These are phyloP conservation scores for Resseliella maxima DNA, from an alignment of 2,888 invertebrate genomes.

Conservation along the genomic window DNA sequence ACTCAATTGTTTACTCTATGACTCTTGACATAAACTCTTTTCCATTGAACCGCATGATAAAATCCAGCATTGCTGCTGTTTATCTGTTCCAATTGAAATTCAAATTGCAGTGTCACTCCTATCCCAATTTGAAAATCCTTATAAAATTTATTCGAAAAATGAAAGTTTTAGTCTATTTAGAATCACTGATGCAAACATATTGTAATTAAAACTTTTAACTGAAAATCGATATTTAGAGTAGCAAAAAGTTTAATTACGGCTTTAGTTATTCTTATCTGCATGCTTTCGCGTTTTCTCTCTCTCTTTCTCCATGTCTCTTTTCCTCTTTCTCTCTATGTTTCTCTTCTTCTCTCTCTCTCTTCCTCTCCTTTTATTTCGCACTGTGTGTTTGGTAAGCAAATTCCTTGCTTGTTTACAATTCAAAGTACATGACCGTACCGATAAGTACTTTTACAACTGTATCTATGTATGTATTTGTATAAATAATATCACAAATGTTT, in stretches of 20 bases:
- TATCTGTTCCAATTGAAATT: not conserved
- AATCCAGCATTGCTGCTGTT: not conserved
- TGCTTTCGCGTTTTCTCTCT: not conserved
- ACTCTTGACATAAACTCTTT: not conserved
- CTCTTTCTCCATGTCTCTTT: not conserved
- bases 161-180: not conserved
- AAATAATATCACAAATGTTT: not conserved
- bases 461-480: not conserved
- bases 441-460: constrained; percentile 8
- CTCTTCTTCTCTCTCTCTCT: not conserved
- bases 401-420: constrained; percentile 36
- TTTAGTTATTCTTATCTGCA: not conserved
- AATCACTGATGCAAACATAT: constrained; percentile 14
- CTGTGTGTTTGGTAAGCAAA: not conserved
- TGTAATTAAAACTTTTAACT: constrained; percentile 23
- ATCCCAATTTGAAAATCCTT: constrained; percentile 9
- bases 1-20: no score
- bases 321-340: no score
- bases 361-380: no score
- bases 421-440: not conserved
- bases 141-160: not conserved
- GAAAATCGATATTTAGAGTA: constrained; percentile 5
- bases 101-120: not conserved
- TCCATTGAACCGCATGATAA: not conserved
- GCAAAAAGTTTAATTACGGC: not conserved